These are phyloP conservation scores for Mus caroli DNA, from an alignment of 2,797 vertebrate species.

Conservation along the genomic window DNA sequence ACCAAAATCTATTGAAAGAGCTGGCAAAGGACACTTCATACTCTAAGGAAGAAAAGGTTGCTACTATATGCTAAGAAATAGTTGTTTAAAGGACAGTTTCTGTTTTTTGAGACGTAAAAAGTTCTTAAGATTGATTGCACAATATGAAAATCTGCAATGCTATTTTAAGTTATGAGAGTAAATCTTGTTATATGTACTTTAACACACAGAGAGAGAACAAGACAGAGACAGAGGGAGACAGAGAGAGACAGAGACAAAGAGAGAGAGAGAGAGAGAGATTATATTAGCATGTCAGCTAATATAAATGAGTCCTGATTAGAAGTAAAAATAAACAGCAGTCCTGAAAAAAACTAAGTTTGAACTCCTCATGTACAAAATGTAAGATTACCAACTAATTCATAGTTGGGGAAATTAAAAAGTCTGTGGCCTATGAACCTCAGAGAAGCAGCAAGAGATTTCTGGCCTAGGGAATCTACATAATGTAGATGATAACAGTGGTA, in stretches of 20 bases:
- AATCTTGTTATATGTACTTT: neutral
- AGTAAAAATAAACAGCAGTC: neutral
- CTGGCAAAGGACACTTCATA: no score
- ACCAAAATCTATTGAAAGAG: no score
- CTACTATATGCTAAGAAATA: neutral
- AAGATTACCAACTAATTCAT: neutral
- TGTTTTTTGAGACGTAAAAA: slow-evolving; percentile 8
- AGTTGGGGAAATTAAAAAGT: neutral
- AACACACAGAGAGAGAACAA: neutral
- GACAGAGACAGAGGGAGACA: neutral
- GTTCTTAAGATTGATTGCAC: neutral
- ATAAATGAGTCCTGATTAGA: no score
- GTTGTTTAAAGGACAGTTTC: neutral
- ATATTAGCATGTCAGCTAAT: neutral
- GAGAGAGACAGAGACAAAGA: neutral
- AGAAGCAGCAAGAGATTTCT: neutral
- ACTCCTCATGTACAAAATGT: neutral
- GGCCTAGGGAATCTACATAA: neutral
- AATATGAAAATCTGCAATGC: neutral
- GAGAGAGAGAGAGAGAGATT: no score
- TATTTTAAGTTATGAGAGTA: neutral
- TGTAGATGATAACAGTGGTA: neutral
- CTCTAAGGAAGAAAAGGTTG: neutral
- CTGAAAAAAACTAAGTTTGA: neutral
- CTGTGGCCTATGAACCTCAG: neutral